Percentiles rank a stretch among this genome's conserved stretches.
Evolutionary conservation across 2,113 vertebrate species (phyloP).

Genomic region (Tragelaphus strepsiceros): DNA sequence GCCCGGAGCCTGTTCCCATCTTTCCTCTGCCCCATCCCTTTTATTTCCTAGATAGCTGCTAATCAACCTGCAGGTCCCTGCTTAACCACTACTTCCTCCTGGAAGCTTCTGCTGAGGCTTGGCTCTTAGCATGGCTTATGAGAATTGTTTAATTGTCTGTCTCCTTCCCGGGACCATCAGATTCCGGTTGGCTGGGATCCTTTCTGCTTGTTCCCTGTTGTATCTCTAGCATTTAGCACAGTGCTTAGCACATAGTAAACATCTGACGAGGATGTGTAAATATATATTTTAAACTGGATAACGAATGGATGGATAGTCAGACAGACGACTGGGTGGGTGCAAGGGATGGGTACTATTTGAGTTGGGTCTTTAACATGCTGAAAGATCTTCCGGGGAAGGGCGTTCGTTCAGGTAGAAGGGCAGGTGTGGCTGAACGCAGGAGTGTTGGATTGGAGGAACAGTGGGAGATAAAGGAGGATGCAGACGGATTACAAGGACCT

Average conservation of each 20-base stretch:
- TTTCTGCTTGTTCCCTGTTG: not conserved
- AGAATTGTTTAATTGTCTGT: not conserved
- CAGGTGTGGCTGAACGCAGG: not conserved
- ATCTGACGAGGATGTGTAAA: not conserved
- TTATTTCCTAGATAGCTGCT: not conserved
- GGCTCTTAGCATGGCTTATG: not conserved
- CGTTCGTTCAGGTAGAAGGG: not conserved
- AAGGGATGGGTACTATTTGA: not conserved
- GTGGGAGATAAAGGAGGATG: slow-evolving; percentile 50
- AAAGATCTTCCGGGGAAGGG: not conserved
- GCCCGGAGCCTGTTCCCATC: not conserved
- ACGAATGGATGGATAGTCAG: not conserved
- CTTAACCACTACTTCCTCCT: not conserved
- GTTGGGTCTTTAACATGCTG: not conserved
- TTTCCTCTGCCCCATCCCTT: not conserved
- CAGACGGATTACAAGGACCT: slow-evolving; percentile 71
- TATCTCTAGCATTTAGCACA: not conserved
- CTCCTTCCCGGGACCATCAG: not conserved
- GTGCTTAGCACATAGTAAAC: not conserved
- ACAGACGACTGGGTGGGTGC: not conserved
- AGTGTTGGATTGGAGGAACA: not conserved
- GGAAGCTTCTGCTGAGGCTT: not conserved
- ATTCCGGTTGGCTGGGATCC: not conserved
- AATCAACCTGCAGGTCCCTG: not conserved
- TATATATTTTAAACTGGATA: not conserved